phyloP scores from a whole-genome alignment of 1,140 invertebrate genomes.

The Aphelinus certus region DNA sequence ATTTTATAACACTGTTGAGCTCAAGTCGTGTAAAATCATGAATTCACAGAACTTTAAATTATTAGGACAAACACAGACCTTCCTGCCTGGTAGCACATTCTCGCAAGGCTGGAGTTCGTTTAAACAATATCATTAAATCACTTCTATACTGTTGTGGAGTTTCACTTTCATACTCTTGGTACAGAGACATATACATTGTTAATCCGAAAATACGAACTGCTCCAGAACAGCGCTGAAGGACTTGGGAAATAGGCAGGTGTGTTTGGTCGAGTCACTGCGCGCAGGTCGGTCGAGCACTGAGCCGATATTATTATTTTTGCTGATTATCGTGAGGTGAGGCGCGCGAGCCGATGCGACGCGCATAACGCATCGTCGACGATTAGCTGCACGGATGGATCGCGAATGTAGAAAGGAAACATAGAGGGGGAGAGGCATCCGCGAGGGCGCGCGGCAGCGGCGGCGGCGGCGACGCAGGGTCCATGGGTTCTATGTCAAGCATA shows the following conservation, averaged over 20 bases:
- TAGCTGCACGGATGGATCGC: slow-evolving; percentile 45
- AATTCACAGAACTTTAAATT: neutral
- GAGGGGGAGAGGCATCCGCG: neutral
- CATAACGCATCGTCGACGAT: no score
- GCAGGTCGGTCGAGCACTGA: slow-evolving; percentile 35
- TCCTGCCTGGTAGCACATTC: slow-evolving; percentile 33
- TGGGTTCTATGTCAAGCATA: slow-evolving; percentile 56
- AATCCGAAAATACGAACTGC: neutral
- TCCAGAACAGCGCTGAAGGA: neutral
- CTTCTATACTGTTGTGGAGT: slow-evolving; percentile 52
- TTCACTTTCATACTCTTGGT: slow-evolving; percentile 58
- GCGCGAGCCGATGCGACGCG: no score
- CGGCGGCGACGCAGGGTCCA: slow-evolving; percentile 45
- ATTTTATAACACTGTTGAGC: no score
- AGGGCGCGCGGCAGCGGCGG: slow-evolving; percentile 30
- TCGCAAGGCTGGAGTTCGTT: slow-evolving; percentile 40
- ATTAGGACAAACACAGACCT: slow-evolving; percentile 39
- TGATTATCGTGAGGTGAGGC: slow-evolving; percentile 45
- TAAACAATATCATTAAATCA: slow-evolving; percentile 57
- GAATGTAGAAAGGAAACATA: neutral
- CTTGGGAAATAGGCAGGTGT: neutral
- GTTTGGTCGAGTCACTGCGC: slow-evolving; percentile 23
- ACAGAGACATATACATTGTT: slow-evolving; percentile 59
- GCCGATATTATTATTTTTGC: slow-evolving; percentile 49
- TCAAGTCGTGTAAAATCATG: no score